These are phyloP conservation scores for Catharus ustulatus DNA, from an alignment of 2,797 vertebrate genomes.

Conservation along the genomic window DNA sequence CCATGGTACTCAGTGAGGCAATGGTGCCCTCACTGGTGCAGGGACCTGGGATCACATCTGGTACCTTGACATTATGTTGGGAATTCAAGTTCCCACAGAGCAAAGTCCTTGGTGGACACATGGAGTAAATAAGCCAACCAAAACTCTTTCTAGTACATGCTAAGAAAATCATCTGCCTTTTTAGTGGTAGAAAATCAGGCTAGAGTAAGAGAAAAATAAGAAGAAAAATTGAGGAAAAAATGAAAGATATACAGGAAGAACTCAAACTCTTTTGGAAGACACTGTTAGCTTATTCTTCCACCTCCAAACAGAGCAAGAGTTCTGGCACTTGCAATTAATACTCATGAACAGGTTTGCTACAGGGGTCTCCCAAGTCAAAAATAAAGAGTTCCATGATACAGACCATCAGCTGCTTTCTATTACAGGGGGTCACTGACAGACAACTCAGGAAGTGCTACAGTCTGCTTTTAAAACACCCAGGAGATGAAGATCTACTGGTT, in stretches of 20 bases:
- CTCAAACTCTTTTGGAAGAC: not conserved
- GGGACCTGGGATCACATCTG: rapidly evolving
- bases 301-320: not conserved
- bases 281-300: not conserved
- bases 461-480: constrained; percentile 45
- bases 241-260: not conserved
- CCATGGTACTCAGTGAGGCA: not conserved
- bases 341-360: not conserved
- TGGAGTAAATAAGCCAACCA: not conserved
- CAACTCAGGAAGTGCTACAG: constrained; percentile 24
- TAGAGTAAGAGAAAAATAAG: not conserved
- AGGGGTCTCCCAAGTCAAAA: not conserved
- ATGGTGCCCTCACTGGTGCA: rapidly evolving
- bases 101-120: not conserved
- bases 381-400: not conserved
- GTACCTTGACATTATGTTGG: rapidly evolving
- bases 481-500: constrained; percentile 32
- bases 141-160: not conserved
- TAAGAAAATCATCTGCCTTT: not conserved
- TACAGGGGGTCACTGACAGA: constrained; percentile 27
- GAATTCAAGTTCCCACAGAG: not conserved
- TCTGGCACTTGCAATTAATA: not conserved
- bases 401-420: constrained; percentile 23
- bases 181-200: not conserved
- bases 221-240: not conserved